These are phyloP conservation scores for Galaxea fascicularis DNA, from an alignment of 92 coral and sea anemone genomes.

Conservation along the genomic window DNA sequence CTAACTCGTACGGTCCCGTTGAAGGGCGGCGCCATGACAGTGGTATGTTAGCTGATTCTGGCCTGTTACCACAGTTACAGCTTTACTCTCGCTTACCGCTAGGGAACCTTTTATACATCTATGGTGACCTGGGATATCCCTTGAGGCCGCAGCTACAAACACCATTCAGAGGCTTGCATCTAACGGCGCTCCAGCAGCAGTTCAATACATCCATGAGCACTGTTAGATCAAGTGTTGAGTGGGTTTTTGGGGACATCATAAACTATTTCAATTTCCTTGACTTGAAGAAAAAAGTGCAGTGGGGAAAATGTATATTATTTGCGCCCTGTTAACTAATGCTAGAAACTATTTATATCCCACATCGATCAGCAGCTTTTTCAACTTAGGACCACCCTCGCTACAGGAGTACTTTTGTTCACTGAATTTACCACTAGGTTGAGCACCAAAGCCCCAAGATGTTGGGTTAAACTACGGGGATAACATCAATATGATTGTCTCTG, in stretches of 20 bases:
- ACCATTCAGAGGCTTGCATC: constrained; percentile 11
- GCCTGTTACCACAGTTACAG: too few relatives aligned
- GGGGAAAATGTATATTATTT: too few relatives aligned
- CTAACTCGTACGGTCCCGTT: constrained; percentile 42
- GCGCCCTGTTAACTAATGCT: too few relatives aligned
- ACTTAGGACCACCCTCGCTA: too few relatives aligned
- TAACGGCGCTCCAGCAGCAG: constrained; percentile 37
- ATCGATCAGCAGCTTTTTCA: constrained; percentile 11
- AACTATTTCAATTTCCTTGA: constrained; percentile 44
- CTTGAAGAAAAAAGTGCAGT: constrained; percentile 42
- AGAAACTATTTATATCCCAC: constrained; percentile 27
- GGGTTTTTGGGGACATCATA: constrained; percentile 42
- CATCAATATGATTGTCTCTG: background rate
- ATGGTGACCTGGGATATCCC: constrained; percentile 50
- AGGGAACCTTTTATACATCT: too few relatives aligned
- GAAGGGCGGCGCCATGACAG: constrained; percentile 48
- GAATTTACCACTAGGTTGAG: background rate
- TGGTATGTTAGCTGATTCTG: constrained; percentile 47
- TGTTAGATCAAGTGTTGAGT: too few relatives aligned
- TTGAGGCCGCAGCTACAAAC: constrained; percentile 41
- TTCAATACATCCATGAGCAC: constrained; percentile 46
- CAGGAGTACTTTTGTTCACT: constrained; percentile 11
- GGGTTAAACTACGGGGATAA: constrained; percentile 5
- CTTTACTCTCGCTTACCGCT: constrained; percentile 16
- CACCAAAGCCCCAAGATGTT: background rate